Percentiles rank a stretch among this genome's conserved stretches.
Evolutionary conservation across 2,797 vertebrate genomes (phyloP).

Genomic region (Alcedo atthis): DNA sequence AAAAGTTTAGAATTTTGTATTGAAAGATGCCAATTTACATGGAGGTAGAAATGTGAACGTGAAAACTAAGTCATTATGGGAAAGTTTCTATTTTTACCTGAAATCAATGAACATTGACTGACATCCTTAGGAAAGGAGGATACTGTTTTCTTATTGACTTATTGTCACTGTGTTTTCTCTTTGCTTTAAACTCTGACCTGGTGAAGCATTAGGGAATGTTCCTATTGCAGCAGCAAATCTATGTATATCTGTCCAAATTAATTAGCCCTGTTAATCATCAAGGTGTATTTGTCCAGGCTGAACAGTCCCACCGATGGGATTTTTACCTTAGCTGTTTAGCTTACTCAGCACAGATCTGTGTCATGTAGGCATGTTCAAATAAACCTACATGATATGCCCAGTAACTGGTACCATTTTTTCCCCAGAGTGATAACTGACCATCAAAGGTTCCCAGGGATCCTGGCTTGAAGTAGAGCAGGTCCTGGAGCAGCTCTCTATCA

Average conservation of each 20-base stretch:
- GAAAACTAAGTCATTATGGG: background rate
- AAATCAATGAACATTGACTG: background rate
- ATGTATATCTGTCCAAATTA: background rate
- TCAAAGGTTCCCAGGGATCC: background rate
- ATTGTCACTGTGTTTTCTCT: background rate
- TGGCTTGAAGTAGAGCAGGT: background rate
- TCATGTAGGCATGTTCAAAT: background rate
- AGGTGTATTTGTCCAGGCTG: background rate
- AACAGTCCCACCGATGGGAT: background rate
- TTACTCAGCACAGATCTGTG: background rate
- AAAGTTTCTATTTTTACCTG: conserved; percentile 8
- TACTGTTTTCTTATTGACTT: background rate
- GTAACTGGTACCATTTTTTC: background rate
- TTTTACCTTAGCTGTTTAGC: background rate
- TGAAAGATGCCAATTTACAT: background rate
- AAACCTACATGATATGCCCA: background rate
- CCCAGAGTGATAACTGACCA: background rate
- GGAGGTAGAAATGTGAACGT: background rate
- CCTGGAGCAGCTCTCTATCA: background rate
- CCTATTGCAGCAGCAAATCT: background rate
- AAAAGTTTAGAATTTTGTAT: background rate
- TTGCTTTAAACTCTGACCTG: background rate
- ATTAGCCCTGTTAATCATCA: background rate
- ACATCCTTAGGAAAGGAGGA: background rate
- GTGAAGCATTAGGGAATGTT: background rate